These are phyloP conservation scores for Drosophila nannoptera DNA, from an alignment of 1,140 invertebrate species.

Conservation along the genomic window DNA sequence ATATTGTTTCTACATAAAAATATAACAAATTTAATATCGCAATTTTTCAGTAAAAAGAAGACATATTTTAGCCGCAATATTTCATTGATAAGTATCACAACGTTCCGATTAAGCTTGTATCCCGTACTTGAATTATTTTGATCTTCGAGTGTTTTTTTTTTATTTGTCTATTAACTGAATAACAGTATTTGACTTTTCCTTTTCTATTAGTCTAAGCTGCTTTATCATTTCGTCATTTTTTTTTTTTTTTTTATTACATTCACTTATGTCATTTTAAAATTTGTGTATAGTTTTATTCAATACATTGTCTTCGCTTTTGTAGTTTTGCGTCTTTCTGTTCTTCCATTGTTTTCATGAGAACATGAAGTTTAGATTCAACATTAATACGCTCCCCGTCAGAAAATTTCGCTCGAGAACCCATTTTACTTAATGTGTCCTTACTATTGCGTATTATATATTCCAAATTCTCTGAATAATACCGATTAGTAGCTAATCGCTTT, in stretches of 20 bases:
- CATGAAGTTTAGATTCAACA: conserved; percentile 47
- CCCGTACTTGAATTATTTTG: conserved; percentile 36
- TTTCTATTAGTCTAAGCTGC: conserved; percentile 42
- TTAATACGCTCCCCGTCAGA: conserved; percentile 44
- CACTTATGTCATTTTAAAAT: conserved; percentile 49
- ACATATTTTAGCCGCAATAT: conserved; percentile 46
- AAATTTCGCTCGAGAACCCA: conserved; percentile 42
- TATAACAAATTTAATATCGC: background rate
- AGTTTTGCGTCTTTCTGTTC: conserved; percentile 57
- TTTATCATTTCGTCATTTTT: conserved; percentile 55
- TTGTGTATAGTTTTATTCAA: conserved; percentile 44
- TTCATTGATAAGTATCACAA: conserved; percentile 41
- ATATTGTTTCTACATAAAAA: conserved; percentile 45
- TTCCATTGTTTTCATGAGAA: conserved; percentile 48
- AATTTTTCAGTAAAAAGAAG: background rate
- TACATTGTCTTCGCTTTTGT: conserved; percentile 46
- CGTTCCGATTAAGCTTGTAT: conserved; percentile 42
- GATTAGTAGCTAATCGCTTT: conserved; percentile 77
- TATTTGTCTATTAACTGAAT: conserved; percentile 30
- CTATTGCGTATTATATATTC: conserved; percentile 71
- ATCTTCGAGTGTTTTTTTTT: conserved; percentile 45
- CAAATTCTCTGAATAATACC: conserved; percentile 78
- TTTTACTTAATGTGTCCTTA: conserved; percentile 58
- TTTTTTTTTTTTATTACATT: conserved; percentile 41
- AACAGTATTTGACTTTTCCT: conserved; percentile 44